Percentiles rank a stretch among this genome's conserved stretches.
These are phyloP conservation scores for Stictocephala bisonia DNA, from an alignment of 2,888 invertebrate species.

Conservation along the genomic window DNA sequence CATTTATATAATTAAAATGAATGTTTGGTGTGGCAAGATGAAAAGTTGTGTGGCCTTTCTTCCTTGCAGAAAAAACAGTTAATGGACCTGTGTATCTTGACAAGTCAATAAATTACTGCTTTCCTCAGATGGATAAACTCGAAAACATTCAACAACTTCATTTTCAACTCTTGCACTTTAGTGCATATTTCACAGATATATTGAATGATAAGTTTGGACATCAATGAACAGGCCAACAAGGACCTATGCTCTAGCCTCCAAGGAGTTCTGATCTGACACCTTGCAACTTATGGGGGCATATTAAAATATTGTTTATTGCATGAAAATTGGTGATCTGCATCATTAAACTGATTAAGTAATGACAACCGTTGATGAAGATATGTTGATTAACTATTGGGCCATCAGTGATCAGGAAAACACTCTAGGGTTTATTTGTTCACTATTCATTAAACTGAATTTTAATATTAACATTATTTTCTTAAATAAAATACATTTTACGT, in stretches of 20 bases:
- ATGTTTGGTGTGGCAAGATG: conserved; percentile 33
- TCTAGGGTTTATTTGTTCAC: too few relatives aligned
- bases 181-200: conserved; percentile 24
- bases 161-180: conserved; percentile 34
- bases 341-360: conserved; percentile 37
- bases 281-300: neutral
- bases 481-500: too few relatives aligned
- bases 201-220: conserved; percentile 33
- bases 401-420: too few relatives aligned
- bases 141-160: conserved; percentile 42
- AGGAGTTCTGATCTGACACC: conserved; percentile 38
- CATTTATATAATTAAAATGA: too few relatives aligned
- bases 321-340: conserved; percentile 1
- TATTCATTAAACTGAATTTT: too few relatives aligned
- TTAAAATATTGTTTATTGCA: neutral
- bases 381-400: conserved; percentile 34
- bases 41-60: conserved; percentile 33
- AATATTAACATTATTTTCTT: too few relatives aligned
- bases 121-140: conserved; percentile 42
- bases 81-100: conserved; percentile 41
- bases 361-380: conserved; percentile 36
- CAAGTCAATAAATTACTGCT: conserved; percentile 37
- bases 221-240: conserved; percentile 31
- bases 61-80: conserved; percentile 36
- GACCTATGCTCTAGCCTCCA: conserved; percentile 34